Evolutionary conservation across 2,797 vertebrate genomes (phyloP), one percentile per base, ranked within the genome.

Genomic region (Chaunax sp.): DNA sequence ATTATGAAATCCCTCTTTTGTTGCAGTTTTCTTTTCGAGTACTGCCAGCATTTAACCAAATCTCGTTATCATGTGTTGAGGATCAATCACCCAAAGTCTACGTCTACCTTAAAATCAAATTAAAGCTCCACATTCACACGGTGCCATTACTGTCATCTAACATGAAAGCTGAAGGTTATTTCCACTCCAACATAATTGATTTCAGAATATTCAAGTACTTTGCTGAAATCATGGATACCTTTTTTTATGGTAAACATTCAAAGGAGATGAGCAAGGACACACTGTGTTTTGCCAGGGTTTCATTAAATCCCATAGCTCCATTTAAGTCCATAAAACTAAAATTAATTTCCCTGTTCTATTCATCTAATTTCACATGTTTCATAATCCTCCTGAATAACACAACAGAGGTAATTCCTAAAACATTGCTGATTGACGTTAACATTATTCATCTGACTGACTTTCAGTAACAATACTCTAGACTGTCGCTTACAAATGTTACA

Each of bases 1-100:
- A 72, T 77, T 85, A 77, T 62, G 43, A 72, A 81, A 82, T 67
- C 49, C 30, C 52, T 66, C 51, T 73, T 66, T 77, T 80, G 38
- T 77, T 75, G 72, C 55, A 76, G 61, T 62, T 78, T 19, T 52
- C 12, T 18, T 78, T 79, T 66, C 56, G 19, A 79, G n/a, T n/a
- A 80, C 56, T 69, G 64, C 56, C 78, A 83, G 49, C 49, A 67
- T 15, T 76, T 50, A 69, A 66, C 43, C 38, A 69, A 40, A 62
- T 74, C 63, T 74, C 23, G 56, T n/a, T 20, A 44, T 41, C 72
- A 72, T 6, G 14, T 40, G 4, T 40, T 50, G 38, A 69, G 61
- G 14, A n/a, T 9, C 6, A 8, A 56, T 66, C 15, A 68, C 2
- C 20, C 35, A 35, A 26, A 52, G 30, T 35, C 40, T 43, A n/a